These are phyloP conservation scores for Poecilia velifera DNA, from an alignment of 2,797 vertebrate species.

Conservation along the genomic window DNA sequence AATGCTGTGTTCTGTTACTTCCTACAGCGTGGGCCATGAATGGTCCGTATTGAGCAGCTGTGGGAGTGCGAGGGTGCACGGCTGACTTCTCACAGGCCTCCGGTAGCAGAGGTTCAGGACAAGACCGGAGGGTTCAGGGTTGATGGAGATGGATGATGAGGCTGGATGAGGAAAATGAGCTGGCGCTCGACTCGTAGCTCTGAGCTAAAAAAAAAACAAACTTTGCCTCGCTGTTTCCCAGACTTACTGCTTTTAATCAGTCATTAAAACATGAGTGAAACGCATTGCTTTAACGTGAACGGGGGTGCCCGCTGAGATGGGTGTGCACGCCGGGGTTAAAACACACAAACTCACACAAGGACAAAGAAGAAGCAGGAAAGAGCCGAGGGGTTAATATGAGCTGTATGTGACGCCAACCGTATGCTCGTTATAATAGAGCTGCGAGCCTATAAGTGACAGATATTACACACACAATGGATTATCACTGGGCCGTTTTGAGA, in stretches of 20 bases:
- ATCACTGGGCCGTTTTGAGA: conserved; percentile 64
- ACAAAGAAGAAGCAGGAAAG: conserved; percentile 40
- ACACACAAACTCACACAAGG: conserved; percentile 40
- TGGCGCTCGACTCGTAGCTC: conserved; percentile 56
- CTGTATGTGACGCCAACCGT: conserved; percentile 74
- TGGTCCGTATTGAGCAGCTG: conserved; percentile 65
- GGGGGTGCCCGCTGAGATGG: conserved; percentile 21
- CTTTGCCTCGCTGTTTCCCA: conserved; percentile 58
- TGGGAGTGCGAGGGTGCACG: conserved; percentile 52
- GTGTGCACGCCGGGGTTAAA: conserved; percentile 34
- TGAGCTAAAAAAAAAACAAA: conserved; percentile 54
- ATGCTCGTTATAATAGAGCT: conserved; percentile 79
- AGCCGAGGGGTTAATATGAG: conserved; percentile 74
- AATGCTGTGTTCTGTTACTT: conserved; percentile 69
- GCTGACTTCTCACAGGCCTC: conserved; percentile 63
- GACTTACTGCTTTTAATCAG: conserved; percentile 74
- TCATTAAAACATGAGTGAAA: conserved; percentile 74
- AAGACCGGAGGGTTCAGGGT: conserved; percentile 43
- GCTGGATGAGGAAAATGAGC: conserved; percentile 42
- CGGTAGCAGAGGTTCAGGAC: conserved; percentile 52
- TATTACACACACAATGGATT: conserved; percentile 61
- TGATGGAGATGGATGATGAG: conserved; percentile 71
- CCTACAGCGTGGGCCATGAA: conserved; percentile 57
- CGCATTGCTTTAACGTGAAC: conserved; percentile 48
- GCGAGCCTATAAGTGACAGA: conserved; percentile 74